Base-by-base conservation (phyloP, 2,888 invertebrate species). In the Disparrhopalites patrizii region DNA sequence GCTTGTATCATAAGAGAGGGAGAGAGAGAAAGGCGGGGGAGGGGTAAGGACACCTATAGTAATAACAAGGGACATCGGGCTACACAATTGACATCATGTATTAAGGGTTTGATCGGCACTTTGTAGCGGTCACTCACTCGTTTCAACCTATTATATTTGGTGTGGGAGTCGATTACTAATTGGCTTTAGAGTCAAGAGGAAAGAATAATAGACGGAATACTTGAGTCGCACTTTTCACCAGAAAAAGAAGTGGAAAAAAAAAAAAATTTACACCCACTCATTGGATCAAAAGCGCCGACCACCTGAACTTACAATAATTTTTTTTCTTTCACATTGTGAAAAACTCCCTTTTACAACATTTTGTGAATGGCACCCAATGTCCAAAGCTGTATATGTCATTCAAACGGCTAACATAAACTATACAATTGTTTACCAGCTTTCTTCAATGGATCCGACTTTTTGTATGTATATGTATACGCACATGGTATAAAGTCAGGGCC, bases 71-170 rank as follows among this genome's bases (percentile, higher is more conserved):
- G 40, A 40, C 3, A 5, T 18, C n/a, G 20, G 8, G 36, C 36
- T 36, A 36, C 13, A 36, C 13, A 36, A 13, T 36, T 10, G 8
- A 36, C 13, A 36, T n/a, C 4, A 18, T n/a, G n/a, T 18, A 18
- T 31, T 54, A 31, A 54, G 31, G 54, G 20, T 54, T n/a, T 54
- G 54, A 54, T 54, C 54, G 54, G 54, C 54, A 54, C 54, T 54
- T 54, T 54, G 54, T 31, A 18, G 54, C 54, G 54, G 54, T 54
- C 30, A 31, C 31, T 54, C 54, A 28, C 31, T 54, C 20, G 52
- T 8, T 28, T 31, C 18, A 3, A 54, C 30, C 54, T 33, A 31
- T 54, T 54, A 2, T 5, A 3, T 52, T 4, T 25, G 20, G 10
- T 50, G 13, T 31, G 30, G 31, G 31, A 54, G 54, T 55, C 31